phyloP scores from a whole-genome alignment of 1,140 invertebrate genomes.

The Zaprionus inermis region DNA sequence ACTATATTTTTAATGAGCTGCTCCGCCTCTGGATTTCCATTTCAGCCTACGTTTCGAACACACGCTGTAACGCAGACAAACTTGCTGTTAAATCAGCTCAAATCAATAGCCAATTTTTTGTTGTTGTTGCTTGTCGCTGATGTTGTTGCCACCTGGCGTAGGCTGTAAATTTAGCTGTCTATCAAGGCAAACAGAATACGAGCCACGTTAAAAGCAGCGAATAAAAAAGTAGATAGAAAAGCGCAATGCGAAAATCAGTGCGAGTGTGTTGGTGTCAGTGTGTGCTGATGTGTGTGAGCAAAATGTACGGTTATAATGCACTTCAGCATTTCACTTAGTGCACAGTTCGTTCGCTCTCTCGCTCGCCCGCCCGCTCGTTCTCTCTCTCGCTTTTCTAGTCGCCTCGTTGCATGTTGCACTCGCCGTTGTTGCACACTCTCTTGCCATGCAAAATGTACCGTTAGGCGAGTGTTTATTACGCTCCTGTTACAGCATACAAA shows the following conservation, averaged over 20 bases:
- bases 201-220: slow-evolving; percentile 66
- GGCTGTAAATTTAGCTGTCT: slow-evolving; percentile 44
- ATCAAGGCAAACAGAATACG: slow-evolving; percentile 58
- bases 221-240: slow-evolving; percentile 57
- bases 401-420: slow-evolving; percentile 37
- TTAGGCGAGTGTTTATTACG: slow-evolving; percentile 77
- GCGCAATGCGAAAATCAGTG: slow-evolving; percentile 44
- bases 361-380: slow-evolving; percentile 23
- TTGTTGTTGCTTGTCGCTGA: not conserved
- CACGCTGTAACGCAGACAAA: slow-evolving; percentile 5
- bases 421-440: slow-evolving; percentile 54
- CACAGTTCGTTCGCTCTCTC: slow-evolving; percentile 50
- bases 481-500: slow-evolving; percentile 81
- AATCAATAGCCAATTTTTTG: slow-evolving; percentile 27
- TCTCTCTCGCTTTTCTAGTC: slow-evolving; percentile 19
- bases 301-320: slow-evolving; percentile 78
- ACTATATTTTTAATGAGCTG: not conserved
- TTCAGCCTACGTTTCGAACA: not conserved
- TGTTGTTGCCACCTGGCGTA: slow-evolving; percentile 48
- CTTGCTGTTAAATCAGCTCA: slow-evolving; percentile 22
- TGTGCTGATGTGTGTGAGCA: slow-evolving; percentile 44
- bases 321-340: slow-evolving; percentile 72
- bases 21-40: not conserved
- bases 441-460: slow-evolving; percentile 65
- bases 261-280: slow-evolving; percentile 35